Evolutionary conservation across 1,140 invertebrate genomes (phyloP).

Genomic region (Melitaea cinxia): DNA sequence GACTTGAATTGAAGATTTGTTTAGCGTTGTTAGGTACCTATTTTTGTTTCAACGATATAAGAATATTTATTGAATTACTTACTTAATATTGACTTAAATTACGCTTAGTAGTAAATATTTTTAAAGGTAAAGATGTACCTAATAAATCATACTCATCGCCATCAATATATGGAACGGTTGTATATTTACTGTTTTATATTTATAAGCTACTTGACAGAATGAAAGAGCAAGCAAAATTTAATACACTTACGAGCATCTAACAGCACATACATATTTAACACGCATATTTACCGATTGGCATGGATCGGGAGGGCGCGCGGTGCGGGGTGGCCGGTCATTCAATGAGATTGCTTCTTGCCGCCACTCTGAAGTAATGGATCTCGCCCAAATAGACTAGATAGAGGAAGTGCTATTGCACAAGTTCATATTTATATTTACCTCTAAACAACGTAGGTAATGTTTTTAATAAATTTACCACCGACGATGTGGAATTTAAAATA

Average conservation of each 20-base stretch:
- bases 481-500: conserved; percentile 12
- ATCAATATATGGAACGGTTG: not conserved
- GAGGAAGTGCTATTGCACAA: conserved; percentile 72
- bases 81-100: not conserved
- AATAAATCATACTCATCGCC: not conserved
- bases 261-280: conserved; percentile 81
- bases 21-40: not conserved
- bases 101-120: too few species aligned
- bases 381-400: conserved; percentile 81
- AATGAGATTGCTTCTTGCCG: conserved; percentile 83
- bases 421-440: conserved; percentile 42
- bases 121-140: not conserved
- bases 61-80: not conserved
- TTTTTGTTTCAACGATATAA: not conserved
- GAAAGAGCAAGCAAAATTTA: conserved; percentile 78
- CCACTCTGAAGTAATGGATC: conserved; percentile 82
- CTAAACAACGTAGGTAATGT: conserved; percentile 26
- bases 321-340: conserved; percentile 75
- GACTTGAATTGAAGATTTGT: not conserved
- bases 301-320: conserved; percentile 59
- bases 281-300: conserved; percentile 81
- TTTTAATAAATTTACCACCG: conserved; percentile 23
- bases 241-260: conserved; percentile 80
- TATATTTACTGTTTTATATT: conserved; percentile 3
- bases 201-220: conserved; percentile 58